phyloP scores from a whole-genome alignment of 2,888 invertebrate genomes.

The Yponomeuta cagnagella region DNA sequence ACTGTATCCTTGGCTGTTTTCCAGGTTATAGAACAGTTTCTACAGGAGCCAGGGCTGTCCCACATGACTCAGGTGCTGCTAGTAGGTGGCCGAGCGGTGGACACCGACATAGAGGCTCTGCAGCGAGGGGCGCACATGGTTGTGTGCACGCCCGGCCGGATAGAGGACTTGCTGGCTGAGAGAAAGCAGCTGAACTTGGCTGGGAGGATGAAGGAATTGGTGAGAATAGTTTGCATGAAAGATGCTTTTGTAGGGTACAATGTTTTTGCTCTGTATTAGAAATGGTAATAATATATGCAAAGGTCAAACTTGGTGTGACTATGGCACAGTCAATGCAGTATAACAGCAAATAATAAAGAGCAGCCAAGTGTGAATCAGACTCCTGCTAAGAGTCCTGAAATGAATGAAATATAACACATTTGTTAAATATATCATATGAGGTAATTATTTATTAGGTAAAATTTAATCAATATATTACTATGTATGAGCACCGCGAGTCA shows the following conservation, averaged over 20 bases:
- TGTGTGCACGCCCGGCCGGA: conserved; percentile 95
- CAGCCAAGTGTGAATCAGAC: background rate
- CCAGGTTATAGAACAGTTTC: conserved; percentile 69
- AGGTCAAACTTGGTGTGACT: background rate
- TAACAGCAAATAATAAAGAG: background rate
- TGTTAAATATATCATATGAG: too few species aligned
- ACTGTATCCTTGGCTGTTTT: conserved; percentile 14
- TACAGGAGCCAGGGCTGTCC: conserved; percentile 63
- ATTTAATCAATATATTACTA: too few species aligned
- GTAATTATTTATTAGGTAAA: too few species aligned
- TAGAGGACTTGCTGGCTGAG: conserved; percentile 89
- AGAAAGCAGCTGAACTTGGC: conserved; percentile 82
- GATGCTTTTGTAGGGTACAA: too few species aligned
- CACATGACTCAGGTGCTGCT: conserved; percentile 77
- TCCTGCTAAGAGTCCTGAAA: too few species aligned
- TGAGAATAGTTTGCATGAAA: conserved; percentile 45
- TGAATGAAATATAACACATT: too few species aligned
- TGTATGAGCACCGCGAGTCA: too few species aligned
- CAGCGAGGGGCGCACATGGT: conserved; percentile 88
- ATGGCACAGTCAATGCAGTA: too few species aligned
- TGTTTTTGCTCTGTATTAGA: too few species aligned
- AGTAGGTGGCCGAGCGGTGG: conserved; percentile 89
- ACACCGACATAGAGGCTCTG: conserved; percentile 83
- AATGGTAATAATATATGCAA: background rate
- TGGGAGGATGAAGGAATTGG: conserved; percentile 84